A percentile compares a stretch with the other conserved stretches of the same genome.
Conservation (phyloP, 2,888 invertebrate species). For the Machimus atricapillus region DNA sequence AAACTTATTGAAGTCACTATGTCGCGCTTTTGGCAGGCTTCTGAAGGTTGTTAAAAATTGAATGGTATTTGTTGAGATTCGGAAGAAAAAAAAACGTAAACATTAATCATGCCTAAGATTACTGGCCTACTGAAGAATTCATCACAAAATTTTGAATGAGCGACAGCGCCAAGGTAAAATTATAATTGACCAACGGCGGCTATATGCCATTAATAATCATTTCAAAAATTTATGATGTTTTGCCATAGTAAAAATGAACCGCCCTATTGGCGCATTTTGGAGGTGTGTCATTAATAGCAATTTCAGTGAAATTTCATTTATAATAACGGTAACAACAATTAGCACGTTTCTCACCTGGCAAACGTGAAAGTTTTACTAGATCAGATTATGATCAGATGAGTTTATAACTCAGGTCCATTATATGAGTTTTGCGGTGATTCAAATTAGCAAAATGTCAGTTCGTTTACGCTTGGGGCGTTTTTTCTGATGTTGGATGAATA, state of each 20-base stretch:
- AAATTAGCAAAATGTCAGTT: constrained; percentile 13
- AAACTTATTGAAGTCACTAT: background rate
- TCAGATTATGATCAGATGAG: constrained; percentile 15
- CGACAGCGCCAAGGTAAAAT: background rate
- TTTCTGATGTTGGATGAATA: background rate
- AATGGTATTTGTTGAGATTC: background rate
- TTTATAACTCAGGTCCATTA: background rate
- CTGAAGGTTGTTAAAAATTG: background rate
- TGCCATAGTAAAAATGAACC: background rate
- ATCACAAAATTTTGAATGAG: background rate
- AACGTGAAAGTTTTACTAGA: background rate
- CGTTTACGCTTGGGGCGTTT: background rate
- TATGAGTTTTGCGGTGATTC: background rate
- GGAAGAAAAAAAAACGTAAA: background rate
- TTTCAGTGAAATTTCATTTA: constrained; percentile 5
- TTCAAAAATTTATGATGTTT: constrained; percentile 13
- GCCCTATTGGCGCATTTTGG: background rate
- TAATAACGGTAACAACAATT: constrained; percentile 36
- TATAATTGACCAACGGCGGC: background rate
- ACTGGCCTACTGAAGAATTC: constrained; percentile 1
- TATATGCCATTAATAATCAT: background rate
- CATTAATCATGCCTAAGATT: constrained; percentile 18
- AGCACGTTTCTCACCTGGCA: background rate
- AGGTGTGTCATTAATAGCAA: background rate
- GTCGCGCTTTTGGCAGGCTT: background rate